Base-by-base conservation (phyloP, 2,113 vertebrate genomes). In the Notiomystis cincta region DNA sequence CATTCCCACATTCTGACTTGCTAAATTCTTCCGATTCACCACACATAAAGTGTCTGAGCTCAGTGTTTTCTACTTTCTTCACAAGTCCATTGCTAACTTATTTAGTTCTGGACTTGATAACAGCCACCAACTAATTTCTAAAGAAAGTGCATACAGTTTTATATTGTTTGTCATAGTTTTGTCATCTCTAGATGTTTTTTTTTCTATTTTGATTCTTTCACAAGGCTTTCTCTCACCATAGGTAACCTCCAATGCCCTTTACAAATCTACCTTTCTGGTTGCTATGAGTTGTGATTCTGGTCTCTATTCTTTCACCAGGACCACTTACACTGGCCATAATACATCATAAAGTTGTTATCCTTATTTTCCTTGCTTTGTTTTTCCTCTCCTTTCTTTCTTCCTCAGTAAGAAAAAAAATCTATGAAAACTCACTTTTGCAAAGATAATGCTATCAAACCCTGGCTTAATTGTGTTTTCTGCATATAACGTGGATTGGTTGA, bases 1-100 rank as follows among this genome's bases (percentile, higher is more conserved):
- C 65, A 85, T 85, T 96, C 61, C 73, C 77, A 7, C 77, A 91
- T 93, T 95, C 79, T 75, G 45, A 72, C 45, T 38, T 7, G 10
- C 24, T 88, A 69, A 94, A 86, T 83, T 90, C 38, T 86, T 90
- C 64, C 67, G 51, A 90, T 37, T 96, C 50, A 70, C 16, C 20
- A 28, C 76, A 62, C 22, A 27, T 35, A 30, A 84, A 81, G 65
- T 8, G 9, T 3, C 19, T 60, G 33, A 87, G 13, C 3, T 87
- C 27, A 35, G 4, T 58, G 22, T 23, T 84, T 83, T 64, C 53
- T 73, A 9, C 38, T 64, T 66, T 73, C 35, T 81, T 77, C 48
- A 45, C 31, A 64, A 78, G 61, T 82, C n/a, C 33, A 7, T 51
- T 67, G n/a, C 12, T 80, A 73, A 6, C 51, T 82, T 56, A 2